Base-by-base conservation (phyloP, 2,113 vertebrate species). In the Pagrus major region DNA sequence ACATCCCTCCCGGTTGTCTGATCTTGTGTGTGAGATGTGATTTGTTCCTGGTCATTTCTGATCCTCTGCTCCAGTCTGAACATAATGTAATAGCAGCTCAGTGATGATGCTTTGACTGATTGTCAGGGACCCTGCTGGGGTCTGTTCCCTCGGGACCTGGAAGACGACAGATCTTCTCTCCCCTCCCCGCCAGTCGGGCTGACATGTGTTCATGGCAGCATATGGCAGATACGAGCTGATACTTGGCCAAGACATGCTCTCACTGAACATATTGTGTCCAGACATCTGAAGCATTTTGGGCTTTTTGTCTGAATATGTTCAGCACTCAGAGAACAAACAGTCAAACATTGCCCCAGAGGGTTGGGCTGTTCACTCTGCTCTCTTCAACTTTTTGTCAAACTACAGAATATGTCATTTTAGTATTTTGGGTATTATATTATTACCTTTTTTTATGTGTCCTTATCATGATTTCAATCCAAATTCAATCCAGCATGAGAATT, bases 181-280 rank as follows among this genome's bases (percentile, higher is more conserved):
- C 94, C 93, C 92, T 89, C 95, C 93, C 93, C 66, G 86, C 88
- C 94, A 90, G 69, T 85, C 91, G 93, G 93, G 92, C 94, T 94
- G 95, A 96, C 96, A 95, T 84, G 86, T 94, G 93, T 91, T 94
- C 84, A 86, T 84, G 92, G 95, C 95, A 81, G 95, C 96, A 98
- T 97, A 97, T 97, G 97, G 96, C 95, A 95, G 96, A 97, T 95
- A 94, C 91, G 94, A 86, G 85, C 80, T 88, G 88, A 86, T 64
- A 29, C 77, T 54, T 5, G 73, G 91, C 93, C 91, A 92, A 90
- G 76, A 82, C 92, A 75, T 88, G 89, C 92, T 91, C 93, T 86
- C 92, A 91, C 90, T 91, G 83, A 91, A 85, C 92, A 90, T 84
- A 87, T 85, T 91, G 91, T 85, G 91, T 92, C 88, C 91, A 92